Evolutionary conservation across 2,113 vertebrate genomes (phyloP), one percentile per base, ranked within the genome.

Genomic region (Galbula dea): DNA sequence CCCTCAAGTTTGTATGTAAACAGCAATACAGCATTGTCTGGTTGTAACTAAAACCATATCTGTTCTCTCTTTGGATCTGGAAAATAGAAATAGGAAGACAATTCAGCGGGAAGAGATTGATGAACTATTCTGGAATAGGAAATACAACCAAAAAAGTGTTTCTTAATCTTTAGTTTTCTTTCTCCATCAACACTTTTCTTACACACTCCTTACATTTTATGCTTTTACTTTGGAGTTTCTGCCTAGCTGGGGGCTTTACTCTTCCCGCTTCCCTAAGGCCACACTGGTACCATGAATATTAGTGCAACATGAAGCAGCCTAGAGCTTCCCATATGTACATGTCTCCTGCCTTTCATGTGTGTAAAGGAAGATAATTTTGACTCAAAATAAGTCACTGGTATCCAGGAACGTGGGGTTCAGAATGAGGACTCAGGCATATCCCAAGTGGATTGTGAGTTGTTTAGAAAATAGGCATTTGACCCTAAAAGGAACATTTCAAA

Each of bases 11-110:
- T 93, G 83, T 57, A 0, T 88, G 75, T 94, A 93, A 94, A 77
- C 79, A 91, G 63, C 75, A 88, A 58, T 81, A 71, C 76, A 65
- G 55, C 88, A 67, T 52, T 80, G 59, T 67, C 88, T 94, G 83
- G 32, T 94, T 79, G 37, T 88, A 95, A 93, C 79, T 89, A 74
- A 91, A 79, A 51, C 86, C 54, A 30, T 66, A 79, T 82, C 87
- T 92, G 52, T 45, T 79, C 13, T 78, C 62, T 78, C 11, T 63
- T 78, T 79, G 57, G 36, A 48, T 87, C 62, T 87, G 55, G 41
- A 29, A 63, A 36, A 49, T 49, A 84, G 48, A 55, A 82, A 61
- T 0, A 59, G 48, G 61, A 63, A 57, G 57, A 48, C 6, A 4
- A 67, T 78, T n/a, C 26, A 55, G 3, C 3, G 3, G 39, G 21